These are phyloP conservation scores for Cyprinodon diabolis DNA, from an alignment of 2,797 vertebrate species.

Conservation along the genomic window DNA sequence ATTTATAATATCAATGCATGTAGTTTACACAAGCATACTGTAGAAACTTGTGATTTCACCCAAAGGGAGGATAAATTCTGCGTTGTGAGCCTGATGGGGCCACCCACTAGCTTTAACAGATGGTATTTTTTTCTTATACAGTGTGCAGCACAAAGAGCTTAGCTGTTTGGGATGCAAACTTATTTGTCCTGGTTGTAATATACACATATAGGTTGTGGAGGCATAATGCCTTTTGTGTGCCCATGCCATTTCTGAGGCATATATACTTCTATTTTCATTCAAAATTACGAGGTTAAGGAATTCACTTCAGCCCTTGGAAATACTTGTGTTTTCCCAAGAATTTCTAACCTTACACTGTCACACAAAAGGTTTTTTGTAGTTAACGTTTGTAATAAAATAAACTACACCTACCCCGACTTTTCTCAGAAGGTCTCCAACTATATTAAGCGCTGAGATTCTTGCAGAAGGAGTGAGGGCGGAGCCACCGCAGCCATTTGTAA, in stretches of 20 bases:
- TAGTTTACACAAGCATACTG: background rate
- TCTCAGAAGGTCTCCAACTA: conserved; percentile 95
- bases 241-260: too few species aligned
- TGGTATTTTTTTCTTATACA: too few species aligned
- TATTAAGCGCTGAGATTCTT: conserved; percentile 96
- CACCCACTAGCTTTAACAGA: too few species aligned
- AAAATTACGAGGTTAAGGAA: background rate
- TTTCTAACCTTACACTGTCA: background rate
- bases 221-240: background rate
- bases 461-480: conserved; percentile 94
- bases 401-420: conserved; percentile 93
- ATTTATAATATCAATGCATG: too few species aligned
- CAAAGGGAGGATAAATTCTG: background rate
- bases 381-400: background rate
- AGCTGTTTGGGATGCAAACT: background rate
- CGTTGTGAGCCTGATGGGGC: too few species aligned
- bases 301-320: background rate
- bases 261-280: background rate
- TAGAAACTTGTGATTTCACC: background rate
- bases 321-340: too few species aligned
- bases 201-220: too few species aligned
- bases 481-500: conserved; percentile 92
- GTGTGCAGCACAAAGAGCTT: background rate
- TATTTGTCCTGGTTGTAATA: background rate
- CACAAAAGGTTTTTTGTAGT: background rate